Base-by-base conservation (phyloP, 1,140 invertebrate genomes). In the Gryon sp. region DNA sequence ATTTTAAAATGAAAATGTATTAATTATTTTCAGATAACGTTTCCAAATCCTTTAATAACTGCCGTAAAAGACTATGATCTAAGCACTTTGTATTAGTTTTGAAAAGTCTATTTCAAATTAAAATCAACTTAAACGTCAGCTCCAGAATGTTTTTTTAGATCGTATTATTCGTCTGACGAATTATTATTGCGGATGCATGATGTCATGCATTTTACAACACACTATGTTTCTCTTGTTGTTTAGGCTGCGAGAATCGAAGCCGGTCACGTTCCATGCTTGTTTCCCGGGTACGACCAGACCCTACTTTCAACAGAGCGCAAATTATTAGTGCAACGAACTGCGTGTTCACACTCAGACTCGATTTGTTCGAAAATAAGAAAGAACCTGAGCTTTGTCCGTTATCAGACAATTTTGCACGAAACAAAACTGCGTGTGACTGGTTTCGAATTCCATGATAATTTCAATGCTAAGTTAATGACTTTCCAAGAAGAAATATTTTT, bases 271-370 rank as follows among this genome's bases (percentile, higher is more conserved):
- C 69, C 16, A 69, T 59, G 74, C 43, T 57, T 55, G 57, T 66
- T 77, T 76, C 80, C 69, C 45, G 62, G 72, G 77, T 41, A 76
- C 63, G 28, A 38, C 34, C 46, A 59, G 43, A 75, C 70, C 66
- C 74, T 78, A 45, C 63, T 83, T 82, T 84, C 80, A 80, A 24
- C 76, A 53, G 46, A 34, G 32, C 59, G 50, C 76, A 77, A 84
- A 82, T 84, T 81, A 83, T 83, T 82, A 48, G 82, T 73, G 59
- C 78, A 80, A 80, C 69, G 70, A 83, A 80, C 70, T 66, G 72
- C 70, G 45, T 60, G 60, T 75, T 66, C 68, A 63, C 66, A 57
- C 73, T 66, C 34, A 36, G 50, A 62, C 65, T 69, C 43, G 38
- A 69, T 76, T 59, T 53, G 50, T 53, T 53, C 60, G 48, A 14